A percentile compares a stretch with the other conserved stretches of the same genome.
phyloP scores from a whole-genome alignment of 2,888 invertebrate genomes.

The Temnothorax rugatulus region DNA sequence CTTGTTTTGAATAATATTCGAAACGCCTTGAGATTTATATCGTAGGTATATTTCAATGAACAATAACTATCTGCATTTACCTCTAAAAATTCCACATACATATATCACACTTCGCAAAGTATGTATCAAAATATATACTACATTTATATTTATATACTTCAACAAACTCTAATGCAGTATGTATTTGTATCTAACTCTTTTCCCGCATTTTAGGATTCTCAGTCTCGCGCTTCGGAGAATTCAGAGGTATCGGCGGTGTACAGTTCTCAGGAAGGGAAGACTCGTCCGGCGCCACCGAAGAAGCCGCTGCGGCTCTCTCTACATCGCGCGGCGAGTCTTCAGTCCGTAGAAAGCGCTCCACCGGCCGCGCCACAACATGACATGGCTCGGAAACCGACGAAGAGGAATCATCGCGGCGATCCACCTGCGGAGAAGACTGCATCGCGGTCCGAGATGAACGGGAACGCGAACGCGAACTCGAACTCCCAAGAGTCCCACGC shows the following conservation, averaged over 20 bases:
- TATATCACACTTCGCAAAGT: too few species aligned
- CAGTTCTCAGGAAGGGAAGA: slow-evolving; percentile 86
- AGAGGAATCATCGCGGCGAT: slow-evolving; percentile 88
- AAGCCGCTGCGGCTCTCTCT: slow-evolving; percentile 94
- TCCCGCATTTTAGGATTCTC: slow-evolving; percentile 76
- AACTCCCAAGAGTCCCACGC: slow-evolving; percentile 67
- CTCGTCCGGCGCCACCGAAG: slow-evolving; percentile 93
- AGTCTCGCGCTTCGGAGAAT: slow-evolving; percentile 80
- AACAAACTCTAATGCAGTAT: background rate
- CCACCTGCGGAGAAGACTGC: slow-evolving; percentile 78
- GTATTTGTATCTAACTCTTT: background rate
- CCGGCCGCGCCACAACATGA: slow-evolving; percentile 79
- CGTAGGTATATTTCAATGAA: too few species aligned
- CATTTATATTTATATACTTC: too few species aligned
- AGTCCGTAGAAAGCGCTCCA: slow-evolving; percentile 89
- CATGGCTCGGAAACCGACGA: slow-evolving; percentile 87
- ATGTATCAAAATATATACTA: too few species aligned
- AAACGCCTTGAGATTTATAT: too few species aligned
- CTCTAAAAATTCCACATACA: too few species aligned
- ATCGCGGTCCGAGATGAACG: slow-evolving; percentile 70
- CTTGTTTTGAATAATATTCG: too few species aligned
- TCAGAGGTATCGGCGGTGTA: slow-evolving; percentile 76
- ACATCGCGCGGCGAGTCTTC: slow-evolving; percentile 94
- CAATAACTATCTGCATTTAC: too few species aligned
- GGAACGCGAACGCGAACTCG: slow-evolving; percentile 69